Percentiles rank a stretch among this genome's conserved stretches.
These are phyloP conservation scores for Nephrotoma appendiculata DNA, from an alignment of 2,888 invertebrate genomes.

Conservation along the genomic window DNA sequence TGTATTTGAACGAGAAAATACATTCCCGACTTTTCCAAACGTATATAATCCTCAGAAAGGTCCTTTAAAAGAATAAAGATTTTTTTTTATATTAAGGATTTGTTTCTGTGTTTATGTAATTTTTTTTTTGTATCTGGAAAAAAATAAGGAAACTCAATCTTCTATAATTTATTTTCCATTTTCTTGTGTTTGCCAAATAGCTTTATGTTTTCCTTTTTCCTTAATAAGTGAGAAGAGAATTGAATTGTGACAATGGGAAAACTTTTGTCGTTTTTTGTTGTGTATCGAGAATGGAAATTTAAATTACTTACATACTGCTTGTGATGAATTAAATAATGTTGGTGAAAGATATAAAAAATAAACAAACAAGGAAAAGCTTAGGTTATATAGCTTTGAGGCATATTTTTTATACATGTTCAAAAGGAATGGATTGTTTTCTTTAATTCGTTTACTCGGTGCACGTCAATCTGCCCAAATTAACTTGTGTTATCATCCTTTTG, in stretches of 20 bases:
- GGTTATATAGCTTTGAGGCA: not conserved
- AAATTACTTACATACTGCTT: not conserved
- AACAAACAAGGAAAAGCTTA: not conserved
- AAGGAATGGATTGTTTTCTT: no score
- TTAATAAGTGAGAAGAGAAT: not conserved
- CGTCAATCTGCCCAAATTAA: no score
- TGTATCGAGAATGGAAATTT: not conserved
- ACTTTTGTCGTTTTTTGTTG: not conserved
- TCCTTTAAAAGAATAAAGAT: not conserved
- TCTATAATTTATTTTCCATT: not conserved
- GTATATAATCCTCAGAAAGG: not conserved
- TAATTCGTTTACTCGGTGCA: no score
- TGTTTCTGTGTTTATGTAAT: not conserved
- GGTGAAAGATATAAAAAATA: not conserved
- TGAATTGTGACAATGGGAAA: not conserved
- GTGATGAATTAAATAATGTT: not conserved
- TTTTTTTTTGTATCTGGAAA: not conserved
- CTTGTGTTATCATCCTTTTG: no score
- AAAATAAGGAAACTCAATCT: not conserved
- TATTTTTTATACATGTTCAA: not conserved
- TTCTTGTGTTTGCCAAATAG: not conserved
- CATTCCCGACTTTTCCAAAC: not conserved
- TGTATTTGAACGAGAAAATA: not conserved
- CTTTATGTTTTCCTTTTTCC: not conserved
- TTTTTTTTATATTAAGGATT: not conserved